These are phyloP conservation scores for Perizoma flavofasciatum DNA, from an alignment of 2,888 invertebrate species.

Conservation along the genomic window DNA sequence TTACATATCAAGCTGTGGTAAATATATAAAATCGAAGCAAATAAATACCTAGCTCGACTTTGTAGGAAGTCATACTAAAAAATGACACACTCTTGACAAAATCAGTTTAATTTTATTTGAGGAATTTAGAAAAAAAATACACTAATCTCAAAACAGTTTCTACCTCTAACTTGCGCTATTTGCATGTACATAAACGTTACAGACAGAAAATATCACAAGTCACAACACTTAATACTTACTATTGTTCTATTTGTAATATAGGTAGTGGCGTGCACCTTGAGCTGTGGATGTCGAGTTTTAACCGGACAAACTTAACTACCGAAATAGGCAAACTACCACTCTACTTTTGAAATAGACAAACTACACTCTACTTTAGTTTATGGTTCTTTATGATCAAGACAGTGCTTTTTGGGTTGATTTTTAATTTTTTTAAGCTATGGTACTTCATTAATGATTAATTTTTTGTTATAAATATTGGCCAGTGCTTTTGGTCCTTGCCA, in stretches of 20 bases:
- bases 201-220: conserved; percentile 55
- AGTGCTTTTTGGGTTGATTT: too few relatives aligned
- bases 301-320: neutral
- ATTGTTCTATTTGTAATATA: conserved; percentile 27
- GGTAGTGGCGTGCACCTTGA: conserved; percentile 13
- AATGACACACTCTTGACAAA: conserved; percentile 57
- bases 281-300: neutral
- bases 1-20: too few relatives aligned
- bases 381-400: too few relatives aligned
- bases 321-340: neutral
- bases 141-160: conserved; percentile 64
- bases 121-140: conserved; percentile 74
- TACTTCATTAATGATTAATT: too few relatives aligned
- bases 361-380: too few relatives aligned
- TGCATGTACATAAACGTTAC: conserved; percentile 48
- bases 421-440: too few relatives aligned
- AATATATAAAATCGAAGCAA: too few relatives aligned
- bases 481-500: conserved; percentile 5
- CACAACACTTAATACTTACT: conserved; percentile 66
- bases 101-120: conserved; percentile 73
- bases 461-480: neutral
- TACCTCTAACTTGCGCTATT: conserved; percentile 63
- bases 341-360: neutral
- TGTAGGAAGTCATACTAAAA: conserved; percentile 1
- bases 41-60: too few relatives aligned